phyloP scores from a whole-genome alignment of 2,888 invertebrate genomes.

The Tachina lurida region DNA sequence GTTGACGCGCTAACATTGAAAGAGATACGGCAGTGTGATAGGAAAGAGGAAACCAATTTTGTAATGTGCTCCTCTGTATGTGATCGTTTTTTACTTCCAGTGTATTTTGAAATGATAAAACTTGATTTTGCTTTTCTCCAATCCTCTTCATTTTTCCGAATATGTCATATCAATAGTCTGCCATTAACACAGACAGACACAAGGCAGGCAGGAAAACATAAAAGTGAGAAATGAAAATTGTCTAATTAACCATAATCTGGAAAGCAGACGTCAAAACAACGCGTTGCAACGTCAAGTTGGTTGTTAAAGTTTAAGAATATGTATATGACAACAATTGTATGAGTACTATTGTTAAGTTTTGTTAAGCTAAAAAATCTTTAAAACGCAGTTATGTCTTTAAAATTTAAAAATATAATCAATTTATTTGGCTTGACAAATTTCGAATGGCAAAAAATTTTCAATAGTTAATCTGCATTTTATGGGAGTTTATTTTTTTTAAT shows the following conservation, averaged over 20 bases:
- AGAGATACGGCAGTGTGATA: slow-evolving; percentile 61
- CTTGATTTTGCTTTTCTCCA: slow-evolving; percentile 26
- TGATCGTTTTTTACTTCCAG: neutral
- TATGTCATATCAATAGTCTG: slow-evolving; percentile 18
- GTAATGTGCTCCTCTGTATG: neutral
- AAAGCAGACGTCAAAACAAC: slow-evolving; percentile 5
- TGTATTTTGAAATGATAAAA: slow-evolving; percentile 30
- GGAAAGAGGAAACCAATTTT: slow-evolving; percentile 52
- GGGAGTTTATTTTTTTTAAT: neutral
- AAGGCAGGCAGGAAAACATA: slow-evolving; percentile 17
- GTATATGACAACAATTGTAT: neutral
- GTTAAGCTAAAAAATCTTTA: neutral
- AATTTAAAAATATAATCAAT: neutral
- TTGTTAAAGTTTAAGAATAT: neutral
- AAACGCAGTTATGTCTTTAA: neutral
- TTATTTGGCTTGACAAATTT: neutral
- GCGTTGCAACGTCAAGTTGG: neutral
- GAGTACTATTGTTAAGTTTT: neutral
- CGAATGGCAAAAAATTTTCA: neutral
- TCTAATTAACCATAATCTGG: slow-evolving; percentile 54
- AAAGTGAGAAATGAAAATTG: slow-evolving; percentile 48
- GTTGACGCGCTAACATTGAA: slow-evolving; percentile 66
- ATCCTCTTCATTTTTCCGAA: slow-evolving; percentile 10
- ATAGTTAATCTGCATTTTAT: neutral
- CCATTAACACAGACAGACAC: slow-evolving; percentile 6